phyloP scores from a whole-genome alignment of 2,888 invertebrate species.

The Nesidiocoris tenuis region DNA sequence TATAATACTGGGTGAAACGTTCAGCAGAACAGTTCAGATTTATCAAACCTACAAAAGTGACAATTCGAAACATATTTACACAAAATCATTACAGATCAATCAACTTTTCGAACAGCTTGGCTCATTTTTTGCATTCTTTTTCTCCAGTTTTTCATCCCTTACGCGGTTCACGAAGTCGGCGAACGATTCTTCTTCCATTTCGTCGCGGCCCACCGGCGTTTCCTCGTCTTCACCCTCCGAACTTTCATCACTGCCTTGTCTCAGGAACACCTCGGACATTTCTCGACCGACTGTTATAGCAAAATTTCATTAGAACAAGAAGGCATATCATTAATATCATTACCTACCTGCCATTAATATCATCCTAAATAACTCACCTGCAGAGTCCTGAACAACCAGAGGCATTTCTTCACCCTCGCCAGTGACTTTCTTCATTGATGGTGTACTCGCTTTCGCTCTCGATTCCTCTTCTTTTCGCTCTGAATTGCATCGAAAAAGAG shows the following conservation, averaged over 20 bases:
- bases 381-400: conserved; percentile 25
- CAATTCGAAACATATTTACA: no score
- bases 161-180: conserved; percentile 48
- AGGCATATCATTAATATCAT: no score
- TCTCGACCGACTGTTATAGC: conserved; percentile 59
- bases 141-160: conserved; percentile 36
- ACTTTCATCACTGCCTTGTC: conserved; percentile 72
- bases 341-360: no score
- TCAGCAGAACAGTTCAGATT: no score
- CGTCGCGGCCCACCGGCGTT: conserved; percentile 42
- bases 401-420: conserved; percentile 43
- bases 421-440: conserved; percentile 20
- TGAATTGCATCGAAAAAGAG: not conserved
- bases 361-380: conserved; percentile 16
- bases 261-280: conserved; percentile 69
- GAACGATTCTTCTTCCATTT: conserved; percentile 49
- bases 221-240: conserved; percentile 69
- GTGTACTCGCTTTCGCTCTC: conserved; percentile 7
- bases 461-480: conserved; percentile 20
- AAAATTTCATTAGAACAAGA: conserved; percentile 56
- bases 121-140: conserved; percentile 4
- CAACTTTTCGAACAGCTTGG: conserved; percentile 15
- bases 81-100: no score
- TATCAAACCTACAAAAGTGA: no score
- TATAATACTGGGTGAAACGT: no score